phyloP scores from a whole-genome alignment of 2,113 vertebrate genomes.

The Epinephelus moara region DNA sequence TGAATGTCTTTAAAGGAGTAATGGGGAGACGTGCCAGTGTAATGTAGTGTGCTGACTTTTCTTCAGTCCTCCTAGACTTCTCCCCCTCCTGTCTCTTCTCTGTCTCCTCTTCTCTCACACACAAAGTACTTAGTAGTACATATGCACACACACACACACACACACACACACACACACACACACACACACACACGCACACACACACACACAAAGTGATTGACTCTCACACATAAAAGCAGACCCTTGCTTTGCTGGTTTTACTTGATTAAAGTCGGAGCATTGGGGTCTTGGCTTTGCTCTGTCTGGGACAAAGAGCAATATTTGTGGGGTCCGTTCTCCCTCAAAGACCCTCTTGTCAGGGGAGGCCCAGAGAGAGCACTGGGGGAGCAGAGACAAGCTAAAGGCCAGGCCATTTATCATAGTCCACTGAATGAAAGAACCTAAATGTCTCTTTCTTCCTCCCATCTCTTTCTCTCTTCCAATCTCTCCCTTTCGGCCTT shows the following conservation, averaged over 20 bases:
- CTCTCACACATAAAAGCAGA: conserved; percentile 74
- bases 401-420: conserved; percentile 96
- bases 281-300: conserved; percentile 78
- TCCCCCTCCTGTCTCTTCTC: conserved; percentile 51
- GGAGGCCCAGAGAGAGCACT: conserved; percentile 87
- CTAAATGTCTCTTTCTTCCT: conserved; percentile 95
- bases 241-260: conserved; percentile 80
- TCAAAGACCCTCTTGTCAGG: conserved; percentile 87
- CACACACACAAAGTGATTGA: conserved; percentile 57
- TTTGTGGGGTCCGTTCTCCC: conserved; percentile 84
- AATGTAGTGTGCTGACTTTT: conserved; percentile 76
- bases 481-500: conserved; percentile 60
- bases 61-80: conserved; percentile 67
- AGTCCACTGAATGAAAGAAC: conserved; percentile 94
- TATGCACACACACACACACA: conserved; percentile 7
- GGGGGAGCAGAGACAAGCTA: conserved; percentile 88
- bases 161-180: too few relatives aligned
- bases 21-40: conserved; percentile 78
- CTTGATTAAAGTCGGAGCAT: conserved; percentile 82
- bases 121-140: conserved; percentile 1
- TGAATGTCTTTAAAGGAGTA: conserved; percentile 79
- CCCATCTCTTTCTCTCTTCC: conserved; percentile 71
- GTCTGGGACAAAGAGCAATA: conserved; percentile 83
- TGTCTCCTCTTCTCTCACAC: conserved; percentile 37
- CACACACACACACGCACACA: too few relatives aligned